Evolutionary conservation across 1,140 invertebrate genomes (phyloP).

Genomic region (Calephelis nemesis): DNA sequence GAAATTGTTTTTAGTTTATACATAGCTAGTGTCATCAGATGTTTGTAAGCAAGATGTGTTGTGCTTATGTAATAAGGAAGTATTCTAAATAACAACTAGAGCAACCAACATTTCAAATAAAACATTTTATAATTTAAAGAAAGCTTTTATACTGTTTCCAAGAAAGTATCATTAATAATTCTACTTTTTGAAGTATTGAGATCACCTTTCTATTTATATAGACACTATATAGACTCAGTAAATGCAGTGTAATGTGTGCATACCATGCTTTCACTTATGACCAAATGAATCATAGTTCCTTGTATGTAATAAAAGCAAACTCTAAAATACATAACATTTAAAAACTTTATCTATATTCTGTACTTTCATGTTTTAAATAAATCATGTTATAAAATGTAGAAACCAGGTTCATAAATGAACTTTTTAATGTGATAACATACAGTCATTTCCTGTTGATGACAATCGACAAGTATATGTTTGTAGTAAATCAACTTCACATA

Average conservation of each 20-base stretch:
- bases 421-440: not conserved
- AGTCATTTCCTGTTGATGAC: not conserved
- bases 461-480: not conserved
- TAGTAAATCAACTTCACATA: constrained; percentile 5
- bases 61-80: not conserved
- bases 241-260: constrained; percentile 54
- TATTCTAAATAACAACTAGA: constrained; percentile 12
- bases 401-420: not conserved
- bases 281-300: constrained; percentile 50
- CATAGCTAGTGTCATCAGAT: not conserved
- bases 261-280: constrained; percentile 61
- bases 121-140: not conserved
- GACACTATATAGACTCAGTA: constrained; percentile 42
- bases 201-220: constrained; percentile 52
- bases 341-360: not conserved
- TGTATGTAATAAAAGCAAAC: constrained; percentile 23
- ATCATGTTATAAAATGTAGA: not conserved
- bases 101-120: not conserved
- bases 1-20: not conserved
- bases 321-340: constrained; percentile 1
- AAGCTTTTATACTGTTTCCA: not conserved
- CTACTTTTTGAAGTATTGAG: constrained; percentile 27
- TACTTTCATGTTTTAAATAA: not conserved
- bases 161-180: not conserved
- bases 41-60: not conserved